phyloP scores from a whole-genome alignment of 1,140 invertebrate genomes.

The Brachionus paranguensis region DNA sequence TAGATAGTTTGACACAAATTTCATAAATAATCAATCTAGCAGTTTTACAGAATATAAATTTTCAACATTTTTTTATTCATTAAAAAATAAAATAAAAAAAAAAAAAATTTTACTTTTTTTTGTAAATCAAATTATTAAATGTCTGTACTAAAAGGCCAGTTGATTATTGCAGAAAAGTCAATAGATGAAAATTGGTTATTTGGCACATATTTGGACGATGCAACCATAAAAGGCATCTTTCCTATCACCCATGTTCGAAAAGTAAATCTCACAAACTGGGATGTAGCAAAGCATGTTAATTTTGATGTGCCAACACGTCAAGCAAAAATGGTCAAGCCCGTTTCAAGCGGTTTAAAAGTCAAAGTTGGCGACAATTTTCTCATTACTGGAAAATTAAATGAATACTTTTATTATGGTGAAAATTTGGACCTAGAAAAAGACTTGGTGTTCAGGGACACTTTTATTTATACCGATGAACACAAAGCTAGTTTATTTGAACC shows the following conservation, averaged over 20 bases:
- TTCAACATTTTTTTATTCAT: not conserved
- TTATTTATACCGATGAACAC: not conserved
- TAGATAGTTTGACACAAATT: too few relatives aligned
- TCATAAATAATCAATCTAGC: not conserved
- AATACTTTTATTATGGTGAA: not conserved
- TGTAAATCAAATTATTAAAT: not conserved
- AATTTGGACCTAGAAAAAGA: not conserved
- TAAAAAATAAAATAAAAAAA: not conserved
- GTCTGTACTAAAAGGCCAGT: not conserved
- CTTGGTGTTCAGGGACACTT: not conserved
- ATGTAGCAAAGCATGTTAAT: not conserved
- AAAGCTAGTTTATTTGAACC: not conserved
- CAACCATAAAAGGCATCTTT: not conserved
- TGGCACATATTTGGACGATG: not conserved
- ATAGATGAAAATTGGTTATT: slow-evolving; percentile 9
- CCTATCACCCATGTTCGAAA: not conserved
- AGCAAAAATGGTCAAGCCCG: not conserved
- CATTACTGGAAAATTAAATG: slow-evolving; percentile 8
- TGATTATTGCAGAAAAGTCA: not conserved
- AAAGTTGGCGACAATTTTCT: not conserved
- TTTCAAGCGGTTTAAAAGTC: not conserved
- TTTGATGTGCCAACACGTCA: not conserved
- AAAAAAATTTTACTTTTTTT: too few relatives aligned
- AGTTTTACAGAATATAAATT: not conserved
- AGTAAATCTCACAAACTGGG: not conserved